Percentiles rank a stretch among this genome's conserved stretches.
Evolutionary conservation across 2,113 vertebrate genomes (phyloP).

Genomic region (Tyrannus savana): DNA sequence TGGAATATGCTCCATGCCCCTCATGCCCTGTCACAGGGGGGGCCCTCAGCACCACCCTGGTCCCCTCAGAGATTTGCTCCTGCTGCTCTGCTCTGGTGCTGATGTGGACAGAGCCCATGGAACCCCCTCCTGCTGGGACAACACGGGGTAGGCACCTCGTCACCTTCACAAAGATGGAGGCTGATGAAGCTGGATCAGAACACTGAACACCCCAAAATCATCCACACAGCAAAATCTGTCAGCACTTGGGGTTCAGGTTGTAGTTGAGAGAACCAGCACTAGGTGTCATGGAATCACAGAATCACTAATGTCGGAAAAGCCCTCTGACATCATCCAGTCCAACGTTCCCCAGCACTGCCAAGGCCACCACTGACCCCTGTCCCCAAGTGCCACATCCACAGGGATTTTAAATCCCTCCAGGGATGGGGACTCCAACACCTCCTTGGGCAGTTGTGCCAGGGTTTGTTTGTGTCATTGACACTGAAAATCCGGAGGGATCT

Average conservation of each 20-base stretch:
- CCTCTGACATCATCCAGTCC: background rate
- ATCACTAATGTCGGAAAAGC: background rate
- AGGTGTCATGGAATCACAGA: background rate
- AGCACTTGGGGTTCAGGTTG: background rate
- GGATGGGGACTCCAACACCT: background rate
- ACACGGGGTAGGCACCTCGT: accelerated
- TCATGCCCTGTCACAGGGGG: background rate
- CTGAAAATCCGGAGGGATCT: background rate
- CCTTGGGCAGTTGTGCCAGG: background rate
- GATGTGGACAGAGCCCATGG: background rate
- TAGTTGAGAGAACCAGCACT: background rate
- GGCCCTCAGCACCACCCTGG: background rate
- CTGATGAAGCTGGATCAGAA: background rate
- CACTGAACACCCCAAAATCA: background rate
- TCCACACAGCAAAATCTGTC: accelerated
- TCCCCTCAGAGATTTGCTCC: background rate
- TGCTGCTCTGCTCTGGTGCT: background rate
- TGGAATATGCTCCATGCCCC: background rate
- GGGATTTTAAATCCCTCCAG: accelerated
- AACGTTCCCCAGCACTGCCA: background rate
- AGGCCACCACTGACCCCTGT: background rate
- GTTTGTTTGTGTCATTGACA: background rate
- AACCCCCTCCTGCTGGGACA: too few species aligned
- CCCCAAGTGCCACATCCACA: background rate
- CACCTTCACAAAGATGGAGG: background rate